These are phyloP conservation scores for Lamprotornis superbus DNA, from an alignment of 2,113 vertebrate species.

Conservation along the genomic window DNA sequence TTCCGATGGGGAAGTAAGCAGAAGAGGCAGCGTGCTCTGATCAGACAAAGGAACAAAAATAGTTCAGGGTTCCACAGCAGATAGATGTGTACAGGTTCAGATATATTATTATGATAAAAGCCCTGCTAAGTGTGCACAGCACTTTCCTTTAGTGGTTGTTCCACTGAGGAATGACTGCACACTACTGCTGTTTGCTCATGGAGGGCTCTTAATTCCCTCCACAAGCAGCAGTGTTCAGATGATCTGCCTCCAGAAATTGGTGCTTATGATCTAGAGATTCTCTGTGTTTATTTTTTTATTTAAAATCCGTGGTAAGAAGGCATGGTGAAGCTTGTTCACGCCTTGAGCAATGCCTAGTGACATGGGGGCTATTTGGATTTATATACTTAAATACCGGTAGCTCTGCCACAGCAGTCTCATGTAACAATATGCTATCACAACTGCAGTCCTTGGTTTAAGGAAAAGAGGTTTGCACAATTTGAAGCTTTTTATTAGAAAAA, in stretches of 20 bases:
- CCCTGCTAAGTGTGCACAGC: neutral
- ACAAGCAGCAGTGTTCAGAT: neutral
- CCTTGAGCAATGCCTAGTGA: neutral
- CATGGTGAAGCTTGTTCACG: neutral
- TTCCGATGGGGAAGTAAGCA: slow-evolving; percentile 26
- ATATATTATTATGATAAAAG: neutral
- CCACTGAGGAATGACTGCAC: neutral
- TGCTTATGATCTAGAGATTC: neutral
- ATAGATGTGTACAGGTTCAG: neutral
- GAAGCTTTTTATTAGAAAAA: neutral
- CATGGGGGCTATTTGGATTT: neutral
- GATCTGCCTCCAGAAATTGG: neutral
- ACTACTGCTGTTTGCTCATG: neutral
- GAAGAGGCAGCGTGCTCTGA: neutral
- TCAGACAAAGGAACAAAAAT: slow-evolving; percentile 14
- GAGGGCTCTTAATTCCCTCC: neutral
- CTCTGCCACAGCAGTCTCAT: neutral
- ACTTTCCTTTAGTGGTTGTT: neutral
- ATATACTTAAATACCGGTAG: neutral
- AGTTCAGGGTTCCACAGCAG: neutral
- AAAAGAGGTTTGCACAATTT: neutral
- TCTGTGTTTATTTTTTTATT: neutral
- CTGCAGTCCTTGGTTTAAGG: neutral
- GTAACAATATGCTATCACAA: neutral
- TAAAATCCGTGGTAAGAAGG: neutral